phyloP scores from a whole-genome alignment of 2,888 invertebrate genomes.

The Parthenolecanium corni region DNA sequence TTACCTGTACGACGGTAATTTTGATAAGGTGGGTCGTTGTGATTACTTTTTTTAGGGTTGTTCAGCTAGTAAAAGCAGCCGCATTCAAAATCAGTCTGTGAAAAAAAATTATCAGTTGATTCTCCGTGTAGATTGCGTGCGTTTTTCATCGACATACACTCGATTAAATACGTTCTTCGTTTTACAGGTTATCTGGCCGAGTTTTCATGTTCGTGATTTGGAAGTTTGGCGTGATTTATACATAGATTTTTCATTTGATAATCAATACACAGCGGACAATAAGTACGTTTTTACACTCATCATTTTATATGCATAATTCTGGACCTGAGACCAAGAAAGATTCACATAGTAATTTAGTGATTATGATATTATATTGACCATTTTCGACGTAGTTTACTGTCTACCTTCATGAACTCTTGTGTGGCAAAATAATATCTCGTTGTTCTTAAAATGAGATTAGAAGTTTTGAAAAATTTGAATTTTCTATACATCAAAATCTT shows the following conservation, averaged over 20 bases:
- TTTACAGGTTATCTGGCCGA: constrained; percentile 70
- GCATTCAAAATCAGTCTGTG: neutral
- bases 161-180: neutral
- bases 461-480: too few species aligned
- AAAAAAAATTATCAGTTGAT: constrained; percentile 3
- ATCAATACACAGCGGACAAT: constrained; percentile 33
- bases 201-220: constrained; percentile 70
- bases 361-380: too few species aligned
- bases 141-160: too few species aligned
- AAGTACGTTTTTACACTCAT: constrained; percentile 3
- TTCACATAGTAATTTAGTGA: too few species aligned
- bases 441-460: too few species aligned
- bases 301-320: too few species aligned
- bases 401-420: too few species aligned
- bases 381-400: too few species aligned
- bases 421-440: too few species aligned
- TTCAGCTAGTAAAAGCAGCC: neutral
- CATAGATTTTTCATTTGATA: constrained; percentile 43
- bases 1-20: constrained; percentile 59
- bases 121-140: too few species aligned
- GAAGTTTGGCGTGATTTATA: constrained; percentile 77
- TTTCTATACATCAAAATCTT: too few species aligned
- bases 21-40: constrained; percentile 42
- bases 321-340: too few species aligned
- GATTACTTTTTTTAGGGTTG: neutral